Evolutionary conservation across 2,888 invertebrate genomes (phyloP).

Genomic region (Therioaphis trifolii): DNA sequence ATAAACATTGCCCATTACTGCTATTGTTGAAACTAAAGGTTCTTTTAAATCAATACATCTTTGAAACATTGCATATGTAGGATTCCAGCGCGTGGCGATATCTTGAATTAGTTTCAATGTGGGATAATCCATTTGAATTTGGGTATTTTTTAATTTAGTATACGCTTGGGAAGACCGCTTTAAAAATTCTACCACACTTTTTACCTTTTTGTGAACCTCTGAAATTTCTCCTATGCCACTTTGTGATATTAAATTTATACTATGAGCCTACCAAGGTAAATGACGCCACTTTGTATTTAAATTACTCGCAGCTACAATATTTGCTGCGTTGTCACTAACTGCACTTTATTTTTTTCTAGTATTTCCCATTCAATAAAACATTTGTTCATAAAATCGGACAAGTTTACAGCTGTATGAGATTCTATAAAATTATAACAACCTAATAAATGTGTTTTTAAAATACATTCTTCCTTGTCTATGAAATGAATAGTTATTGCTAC

Average conservation of each 20-base stretch:
- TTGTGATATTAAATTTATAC: constrained; percentile 27
- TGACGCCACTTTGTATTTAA: constrained; percentile 31
- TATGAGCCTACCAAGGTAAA: constrained; percentile 38
- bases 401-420: constrained; percentile 22
- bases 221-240: constrained; percentile 25
- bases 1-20: constrained; percentile 51
- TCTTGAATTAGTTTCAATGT: constrained; percentile 23
- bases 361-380: constrained; percentile 34
- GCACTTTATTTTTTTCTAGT: constrained; percentile 14
- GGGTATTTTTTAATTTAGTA: constrained; percentile 38
- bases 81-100: constrained; percentile 33
- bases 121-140: constrained; percentile 34
- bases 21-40: constrained; percentile 52
- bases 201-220: constrained; percentile 34
- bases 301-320: constrained; percentile 38
- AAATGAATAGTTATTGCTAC: constrained; percentile 8
- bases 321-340: constrained; percentile 32
- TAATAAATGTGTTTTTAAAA: constrained; percentile 32
- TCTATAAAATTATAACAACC: constrained; percentile 23
- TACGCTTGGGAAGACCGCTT: constrained; percentile 27
- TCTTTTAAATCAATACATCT: constrained; percentile 60
- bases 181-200: constrained; percentile 35
- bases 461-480: constrained; percentile 6
- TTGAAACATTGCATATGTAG: constrained; percentile 48
- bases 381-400: constrained; percentile 30